These are phyloP conservation scores for Danaus melanippus DNA, from an alignment of 1,140 invertebrate species.

Conservation along the genomic window DNA sequence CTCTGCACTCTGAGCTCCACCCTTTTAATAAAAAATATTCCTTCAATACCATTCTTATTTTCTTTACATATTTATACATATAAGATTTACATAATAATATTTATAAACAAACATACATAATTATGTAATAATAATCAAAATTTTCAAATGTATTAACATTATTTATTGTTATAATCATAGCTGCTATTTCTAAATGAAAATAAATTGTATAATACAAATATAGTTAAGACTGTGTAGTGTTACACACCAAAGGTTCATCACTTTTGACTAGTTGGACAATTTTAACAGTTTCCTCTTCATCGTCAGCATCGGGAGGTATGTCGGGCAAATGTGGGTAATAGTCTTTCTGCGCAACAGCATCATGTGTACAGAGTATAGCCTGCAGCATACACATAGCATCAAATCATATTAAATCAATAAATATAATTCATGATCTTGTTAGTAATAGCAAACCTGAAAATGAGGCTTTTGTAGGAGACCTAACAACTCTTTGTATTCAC, in stretches of 20 bases:
- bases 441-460: slow-evolving; percentile 78
- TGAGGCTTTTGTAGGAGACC: slow-evolving; percentile 87
- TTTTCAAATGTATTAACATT: no score
- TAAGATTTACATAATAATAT: slow-evolving; percentile 1
- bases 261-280: slow-evolving; percentile 97
- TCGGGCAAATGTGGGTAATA: slow-evolving; percentile 93
- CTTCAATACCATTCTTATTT: slow-evolving; percentile 13
- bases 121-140: slow-evolving; percentile 8
- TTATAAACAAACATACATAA: slow-evolving; percentile 1
- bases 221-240: neutral
- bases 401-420: slow-evolving; percentile 6
- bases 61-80: slow-evolving; percentile 4
- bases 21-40: slow-evolving; percentile 77
- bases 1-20: slow-evolving; percentile 91
- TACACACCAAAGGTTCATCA: slow-evolving; percentile 94
- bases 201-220: slow-evolving; percentile 3
- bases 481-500: slow-evolving; percentile 85
- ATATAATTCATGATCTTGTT: slow-evolving; percentile 14
- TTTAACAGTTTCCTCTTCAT: slow-evolving; percentile 96
- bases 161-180: slow-evolving; percentile 27
- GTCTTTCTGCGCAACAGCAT: slow-evolving; percentile 95
- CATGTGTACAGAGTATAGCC: slow-evolving; percentile 93
- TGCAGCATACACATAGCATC: slow-evolving; percentile 51
- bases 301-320: slow-evolving; percentile 88
- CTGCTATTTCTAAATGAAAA: slow-evolving; percentile 67